Percentiles rank a stretch among this genome's conserved stretches.
These are phyloP conservation scores for Polypterus senegalus DNA, from an alignment of 2,113 vertebrate genomes.

Conservation along the genomic window DNA sequence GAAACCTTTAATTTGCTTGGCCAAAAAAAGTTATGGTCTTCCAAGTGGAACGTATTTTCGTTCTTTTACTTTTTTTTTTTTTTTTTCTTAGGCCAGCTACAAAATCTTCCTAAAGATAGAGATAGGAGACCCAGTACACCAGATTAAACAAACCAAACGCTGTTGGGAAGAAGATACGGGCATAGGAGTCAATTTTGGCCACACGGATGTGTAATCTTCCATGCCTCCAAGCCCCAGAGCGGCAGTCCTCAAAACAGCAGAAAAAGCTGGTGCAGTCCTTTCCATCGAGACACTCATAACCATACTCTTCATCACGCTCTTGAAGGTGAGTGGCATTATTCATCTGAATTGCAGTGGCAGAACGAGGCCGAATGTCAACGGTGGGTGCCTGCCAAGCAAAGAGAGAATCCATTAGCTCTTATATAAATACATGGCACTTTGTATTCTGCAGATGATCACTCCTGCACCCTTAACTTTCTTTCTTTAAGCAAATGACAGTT, in stretches of 20 bases:
- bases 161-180: slow-evolving; percentile 94
- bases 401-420: too few relatives aligned
- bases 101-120: slow-evolving; percentile 70
- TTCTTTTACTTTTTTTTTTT: not conserved
- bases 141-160: slow-evolving; percentile 95
- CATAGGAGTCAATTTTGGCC: slow-evolving; percentile 96
- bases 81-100: slow-evolving; percentile 28
- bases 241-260: slow-evolving; percentile 96
- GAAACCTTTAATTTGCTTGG: slow-evolving; percentile 9
- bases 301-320: slow-evolving; percentile 92
- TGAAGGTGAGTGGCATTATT: slow-evolving; percentile 97
- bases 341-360: slow-evolving; percentile 94
- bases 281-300: slow-evolving; percentile 93
- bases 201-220: slow-evolving; percentile 93
- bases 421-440: too few relatives aligned
- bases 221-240: slow-evolving; percentile 90
- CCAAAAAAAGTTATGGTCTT: slow-evolving; percentile 22
- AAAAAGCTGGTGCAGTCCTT: slow-evolving; percentile 99
- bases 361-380: slow-evolving; percentile 92
- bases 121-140: slow-evolving; percentile 96
- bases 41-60: too few relatives aligned
- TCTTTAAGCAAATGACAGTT: slow-evolving; percentile 14
- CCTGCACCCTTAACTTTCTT: too few relatives aligned
- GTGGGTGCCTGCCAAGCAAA: slow-evolving; percentile 75
- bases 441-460: too few relatives aligned